Evolutionary conservation across 2,797 vertebrate genomes (phyloP).

Genomic region (Pseudochromis fuscus): DNA sequence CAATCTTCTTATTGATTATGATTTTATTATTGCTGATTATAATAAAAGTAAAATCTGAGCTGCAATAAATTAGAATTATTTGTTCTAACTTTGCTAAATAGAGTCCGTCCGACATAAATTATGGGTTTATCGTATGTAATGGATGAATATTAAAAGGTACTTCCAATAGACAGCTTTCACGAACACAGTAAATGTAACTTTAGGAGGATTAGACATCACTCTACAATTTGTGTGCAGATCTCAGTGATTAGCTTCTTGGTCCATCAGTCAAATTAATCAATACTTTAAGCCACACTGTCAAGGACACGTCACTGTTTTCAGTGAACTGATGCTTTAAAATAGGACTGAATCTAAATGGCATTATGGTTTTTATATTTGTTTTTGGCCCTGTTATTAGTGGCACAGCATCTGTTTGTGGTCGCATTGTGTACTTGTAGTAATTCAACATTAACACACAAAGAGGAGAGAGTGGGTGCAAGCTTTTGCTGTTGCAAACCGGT

Average conservation of each 20-base stretch:
- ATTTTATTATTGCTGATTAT: background rate
- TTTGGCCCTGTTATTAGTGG: background rate
- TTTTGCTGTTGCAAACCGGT: background rate
- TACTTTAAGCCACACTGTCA: constrained; percentile 1
- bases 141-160: background rate
- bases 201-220: constrained; percentile 14
- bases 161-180: background rate
- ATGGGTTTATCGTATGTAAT: background rate
- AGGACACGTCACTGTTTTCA: background rate
- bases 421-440: background rate
- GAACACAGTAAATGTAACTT: background rate
- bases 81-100: too few relatives aligned
- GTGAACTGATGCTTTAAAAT: constrained; percentile 14
- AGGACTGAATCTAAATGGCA: background rate
- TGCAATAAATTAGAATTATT: background rate
- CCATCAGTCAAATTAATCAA: constrained; percentile 27
- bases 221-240: constrained; percentile 17
- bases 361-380: background rate
- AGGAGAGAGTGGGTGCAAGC: background rate
- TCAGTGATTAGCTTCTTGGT: background rate
- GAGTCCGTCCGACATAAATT: background rate
- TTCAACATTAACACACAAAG: constrained; percentile 13
- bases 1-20: background rate
- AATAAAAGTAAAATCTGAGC: background rate
- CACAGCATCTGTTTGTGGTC: background rate